These are phyloP conservation scores for Hydractinia echinata DNA, from an alignment of 30 jellyfish, hydroid and myxozoan species.

Conservation along the genomic window DNA sequence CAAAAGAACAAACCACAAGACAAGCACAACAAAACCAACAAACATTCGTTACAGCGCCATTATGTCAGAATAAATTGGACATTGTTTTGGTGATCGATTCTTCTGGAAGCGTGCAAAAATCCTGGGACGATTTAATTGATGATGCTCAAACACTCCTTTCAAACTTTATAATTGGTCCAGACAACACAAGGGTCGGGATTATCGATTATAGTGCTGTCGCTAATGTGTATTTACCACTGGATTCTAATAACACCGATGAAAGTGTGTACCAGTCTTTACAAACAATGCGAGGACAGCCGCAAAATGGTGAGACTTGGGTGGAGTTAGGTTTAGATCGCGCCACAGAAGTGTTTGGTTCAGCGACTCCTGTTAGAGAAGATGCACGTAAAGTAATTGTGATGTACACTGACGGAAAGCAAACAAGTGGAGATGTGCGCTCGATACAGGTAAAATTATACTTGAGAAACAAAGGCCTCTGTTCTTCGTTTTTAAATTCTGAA, in stretches of 20 bases:
- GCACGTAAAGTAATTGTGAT: constrained; percentile 65
- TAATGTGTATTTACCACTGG: constrained; percentile 60
- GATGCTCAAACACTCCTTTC: constrained; percentile 50
- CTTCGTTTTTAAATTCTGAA: too few relatives aligned
- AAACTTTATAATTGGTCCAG: constrained; percentile 54
- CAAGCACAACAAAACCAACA: too few relatives aligned
- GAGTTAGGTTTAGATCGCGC: constrained; percentile 71
- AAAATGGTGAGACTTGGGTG: constrained; percentile 89
- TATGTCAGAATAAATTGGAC: constrained; percentile 53
- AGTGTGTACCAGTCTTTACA: constrained; percentile 58
- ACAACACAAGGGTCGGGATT: constrained; percentile 65
- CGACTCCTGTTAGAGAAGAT: constrained; percentile 42
- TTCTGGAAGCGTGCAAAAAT: constrained; percentile 69
- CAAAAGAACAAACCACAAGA: too few relatives aligned
- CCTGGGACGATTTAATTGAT: constrained; percentile 72
- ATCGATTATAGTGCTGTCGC: constrained; percentile 90
- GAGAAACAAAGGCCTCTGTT: too few relatives aligned
- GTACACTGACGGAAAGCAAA: constrained; percentile 76
- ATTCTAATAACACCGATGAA: constrained; percentile 57
- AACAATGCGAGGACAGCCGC: constrained; percentile 65
- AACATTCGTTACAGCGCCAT: not conserved
- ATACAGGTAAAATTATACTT: constrained; percentile 3
- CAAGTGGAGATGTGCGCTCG: constrained; percentile 52
- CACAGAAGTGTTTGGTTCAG: constrained; percentile 53
- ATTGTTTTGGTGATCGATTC: constrained; percentile 67